Percentiles rank a stretch among this genome's conserved stretches.
Evolutionary conservation across 2,797 vertebrate genomes (phyloP).

Genomic region (Peromyscus eremicus): DNA sequence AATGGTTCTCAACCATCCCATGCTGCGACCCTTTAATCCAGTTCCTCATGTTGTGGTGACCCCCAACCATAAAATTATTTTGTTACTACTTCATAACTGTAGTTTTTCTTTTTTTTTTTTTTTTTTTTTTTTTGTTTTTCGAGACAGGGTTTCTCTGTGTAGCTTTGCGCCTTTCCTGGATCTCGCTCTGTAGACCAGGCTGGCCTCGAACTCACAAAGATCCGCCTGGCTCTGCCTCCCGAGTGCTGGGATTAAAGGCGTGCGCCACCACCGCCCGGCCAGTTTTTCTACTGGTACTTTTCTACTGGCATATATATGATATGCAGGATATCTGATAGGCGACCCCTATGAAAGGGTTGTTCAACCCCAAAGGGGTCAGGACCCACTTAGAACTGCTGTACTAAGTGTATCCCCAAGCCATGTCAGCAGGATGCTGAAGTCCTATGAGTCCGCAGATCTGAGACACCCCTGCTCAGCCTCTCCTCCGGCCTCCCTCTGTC

Average conservation of each 20-base stretch:
- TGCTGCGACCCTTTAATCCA: background rate
- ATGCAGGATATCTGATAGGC: background rate
- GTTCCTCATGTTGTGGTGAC: background rate
- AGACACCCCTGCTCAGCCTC: background rate
- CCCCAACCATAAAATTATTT: background rate
- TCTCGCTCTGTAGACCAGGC: too few species aligned
- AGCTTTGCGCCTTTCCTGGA: too few species aligned
- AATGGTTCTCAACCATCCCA: background rate
- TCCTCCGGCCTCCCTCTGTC: too few species aligned
- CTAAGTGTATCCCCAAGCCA: accelerated
- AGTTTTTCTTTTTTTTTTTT: too few species aligned
- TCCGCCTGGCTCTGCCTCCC: too few species aligned
- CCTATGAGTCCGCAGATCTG: accelerated
- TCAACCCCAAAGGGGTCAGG: background rate
- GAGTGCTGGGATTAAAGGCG: too few species aligned
- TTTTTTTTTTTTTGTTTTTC: too few species aligned
- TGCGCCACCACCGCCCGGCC: too few species aligned
- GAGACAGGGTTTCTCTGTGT: too few species aligned
- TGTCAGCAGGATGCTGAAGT: background rate
- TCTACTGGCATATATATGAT: background rate
- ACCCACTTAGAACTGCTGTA: background rate
- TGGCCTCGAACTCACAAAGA: too few species aligned
- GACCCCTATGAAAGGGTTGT: background rate
- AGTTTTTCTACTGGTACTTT: background rate
- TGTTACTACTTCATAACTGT: background rate